Base-by-base conservation (phyloP, 2,888 invertebrate species). In the Euplagia quadripunctaria region DNA sequence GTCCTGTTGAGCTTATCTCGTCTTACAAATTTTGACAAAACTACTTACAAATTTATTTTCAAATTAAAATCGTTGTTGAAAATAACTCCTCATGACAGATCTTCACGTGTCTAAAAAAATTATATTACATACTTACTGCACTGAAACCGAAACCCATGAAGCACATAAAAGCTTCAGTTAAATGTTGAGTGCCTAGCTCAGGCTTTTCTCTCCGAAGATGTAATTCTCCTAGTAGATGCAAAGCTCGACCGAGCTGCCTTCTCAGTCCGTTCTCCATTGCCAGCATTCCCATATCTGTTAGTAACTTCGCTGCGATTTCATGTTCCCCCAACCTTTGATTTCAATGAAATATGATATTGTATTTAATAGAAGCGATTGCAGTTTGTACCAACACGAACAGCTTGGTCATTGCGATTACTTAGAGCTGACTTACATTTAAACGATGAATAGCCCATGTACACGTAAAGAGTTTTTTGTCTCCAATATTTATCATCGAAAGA, bases 221-320 rank as follows among this genome's bases (percentile, higher is more conserved):
- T 51, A 96, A 84, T 71, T 96, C 96, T 1, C 96, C 96, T 0
- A 96, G 87, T 8, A 95, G 83, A 76, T 95, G 94, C 64, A 96
- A 75, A 0, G 96, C 96, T 12, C 92, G 88, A 0, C 96, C 96
- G 17, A 96, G 85, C 61, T 94, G 94, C 70, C 90, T 88, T 9
- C 92, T 85, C 7, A 93, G 79, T 1, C 89, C 86, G 49, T 94
- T 80, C 7, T 94, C 88, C 94, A 96, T 93, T 0, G 94, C 94
- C 76, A 93, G 70, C 0, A 92, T 89, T 0, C 96, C 96, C 95
- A 96, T 95, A 81, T 94, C 93, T 0, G 94, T 94, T 2, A 96
- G 85, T 17, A 94, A 77, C 64, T 88, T 90, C 1, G 93, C 92
- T 0, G 96, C 94, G 49, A 81, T 79, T 73, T 94, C 94, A 71